Evolutionary conservation across 1,140 invertebrate species (phyloP).

Genomic region (Philotrypesis tridentata): DNA sequence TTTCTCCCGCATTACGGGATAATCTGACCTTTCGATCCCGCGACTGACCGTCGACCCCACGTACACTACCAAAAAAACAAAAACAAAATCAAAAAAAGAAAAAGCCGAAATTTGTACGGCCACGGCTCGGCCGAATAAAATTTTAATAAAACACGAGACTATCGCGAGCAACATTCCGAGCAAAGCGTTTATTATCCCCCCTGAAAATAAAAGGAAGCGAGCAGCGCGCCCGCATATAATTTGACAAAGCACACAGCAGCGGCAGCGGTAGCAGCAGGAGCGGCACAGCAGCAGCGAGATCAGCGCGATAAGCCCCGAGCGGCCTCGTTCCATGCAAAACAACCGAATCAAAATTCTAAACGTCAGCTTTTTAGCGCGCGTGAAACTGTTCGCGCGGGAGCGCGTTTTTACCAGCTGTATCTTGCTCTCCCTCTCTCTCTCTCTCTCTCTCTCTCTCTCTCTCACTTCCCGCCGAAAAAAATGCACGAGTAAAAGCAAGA

Average conservation of each 20-base stretch:
- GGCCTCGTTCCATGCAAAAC: not conserved
- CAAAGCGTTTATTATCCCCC: not conserved
- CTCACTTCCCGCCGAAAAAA: conserved; percentile 42
- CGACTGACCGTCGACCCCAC: not conserved
- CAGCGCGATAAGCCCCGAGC: not conserved
- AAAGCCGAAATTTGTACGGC: too few species aligned
- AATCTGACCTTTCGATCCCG: not conserved
- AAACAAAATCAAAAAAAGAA: not conserved
- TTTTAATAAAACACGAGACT: not conserved
- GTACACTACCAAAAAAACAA: too few species aligned
- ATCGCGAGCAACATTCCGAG: not conserved
- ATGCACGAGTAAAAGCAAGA: not conserved
- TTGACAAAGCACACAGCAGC: not conserved
- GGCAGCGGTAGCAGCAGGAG: too few species aligned
- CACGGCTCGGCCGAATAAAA: not conserved
- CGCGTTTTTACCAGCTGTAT: conserved; percentile 38
- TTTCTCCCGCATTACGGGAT: too few species aligned
- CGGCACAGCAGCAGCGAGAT: not conserved
- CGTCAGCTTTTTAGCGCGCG: not conserved
- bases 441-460: conserved; percentile 43
- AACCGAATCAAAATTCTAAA: conserved; percentile 11
- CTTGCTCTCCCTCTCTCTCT: conserved; percentile 43
- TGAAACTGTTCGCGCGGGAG: conserved; percentile 26
- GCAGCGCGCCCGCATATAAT: not conserved
- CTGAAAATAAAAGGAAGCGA: not conserved